Percentiles rank a stretch among this genome's conserved stretches.
Evolutionary conservation across 2,888 invertebrate genomes (phyloP).

Genomic region (Coremacera marginata): DNA sequence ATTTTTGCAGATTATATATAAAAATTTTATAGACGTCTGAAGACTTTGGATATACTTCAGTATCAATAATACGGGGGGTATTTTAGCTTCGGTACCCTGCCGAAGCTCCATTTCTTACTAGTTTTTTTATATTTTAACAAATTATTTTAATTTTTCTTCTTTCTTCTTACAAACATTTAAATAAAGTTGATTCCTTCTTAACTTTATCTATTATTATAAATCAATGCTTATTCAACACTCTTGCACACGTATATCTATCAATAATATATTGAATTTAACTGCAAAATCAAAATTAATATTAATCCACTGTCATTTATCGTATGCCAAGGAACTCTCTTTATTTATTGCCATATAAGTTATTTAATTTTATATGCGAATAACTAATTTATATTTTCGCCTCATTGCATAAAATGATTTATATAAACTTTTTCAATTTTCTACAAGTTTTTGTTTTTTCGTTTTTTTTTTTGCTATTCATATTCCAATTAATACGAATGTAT

Average conservation of each 20-base stretch:
- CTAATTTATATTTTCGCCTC: conserved; percentile 24
- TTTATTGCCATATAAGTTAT: conserved; percentile 32
- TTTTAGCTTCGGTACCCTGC: no score
- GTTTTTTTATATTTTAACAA: no score
- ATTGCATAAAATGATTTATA: conserved; percentile 38
- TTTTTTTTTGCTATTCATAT: conserved; percentile 25
- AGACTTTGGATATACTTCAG: no score
- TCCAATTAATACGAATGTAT: conserved; percentile 36
- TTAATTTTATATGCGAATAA: conserved; percentile 19
- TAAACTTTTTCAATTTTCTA: conserved; percentile 23
- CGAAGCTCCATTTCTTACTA: no score
- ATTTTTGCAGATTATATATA: no score
- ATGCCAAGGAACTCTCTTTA: conserved; percentile 23
- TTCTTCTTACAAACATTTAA: no score
- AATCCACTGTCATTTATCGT: background rate
- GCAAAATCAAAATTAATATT: background rate
- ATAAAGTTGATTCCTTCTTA: no score
- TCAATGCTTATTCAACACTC: no score
- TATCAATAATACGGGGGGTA: no score
- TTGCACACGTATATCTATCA: background rate
- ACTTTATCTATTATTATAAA: no score
- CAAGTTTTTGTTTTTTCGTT: background rate
- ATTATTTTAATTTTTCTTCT: no score
- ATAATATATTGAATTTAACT: background rate
- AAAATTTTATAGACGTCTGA: no score